Conservation (phyloP, 2,888 invertebrate genomes). For the Tipula unca region DNA sequence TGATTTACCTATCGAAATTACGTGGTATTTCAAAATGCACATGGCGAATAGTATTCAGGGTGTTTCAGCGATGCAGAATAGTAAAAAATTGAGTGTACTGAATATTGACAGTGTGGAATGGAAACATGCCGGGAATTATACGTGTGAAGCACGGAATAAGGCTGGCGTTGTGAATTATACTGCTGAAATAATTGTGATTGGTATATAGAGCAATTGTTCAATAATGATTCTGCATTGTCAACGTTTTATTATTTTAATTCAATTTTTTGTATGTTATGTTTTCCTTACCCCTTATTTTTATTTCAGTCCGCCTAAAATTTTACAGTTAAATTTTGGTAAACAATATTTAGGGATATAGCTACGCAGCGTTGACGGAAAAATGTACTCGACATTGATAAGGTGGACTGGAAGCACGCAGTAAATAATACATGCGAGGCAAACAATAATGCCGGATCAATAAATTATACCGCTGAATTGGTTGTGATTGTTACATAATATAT, state of each 20-base stretch:
- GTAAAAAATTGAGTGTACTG: slow-evolving; percentile 52
- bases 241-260: background rate
- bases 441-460: slow-evolving; percentile 61
- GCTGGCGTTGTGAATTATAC: slow-evolving; percentile 57
- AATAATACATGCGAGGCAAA: slow-evolving; percentile 66
- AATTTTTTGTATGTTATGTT: slow-evolving; percentile 23
- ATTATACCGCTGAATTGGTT: slow-evolving; percentile 57
- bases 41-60: slow-evolving; percentile 37
- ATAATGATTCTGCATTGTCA: background rate
- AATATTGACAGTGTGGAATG: slow-evolving; percentile 54
- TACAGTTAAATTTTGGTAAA: slow-evolving; percentile 59
- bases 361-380: slow-evolving; percentile 50
- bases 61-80: slow-evolving; percentile 44
- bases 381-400: slow-evolving; percentile 60
- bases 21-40: slow-evolving; percentile 58
- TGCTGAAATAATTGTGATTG: slow-evolving; percentile 56
- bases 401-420: slow-evolving; percentile 59
- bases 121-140: slow-evolving; percentile 59
- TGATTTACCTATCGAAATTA: slow-evolving; percentile 61
- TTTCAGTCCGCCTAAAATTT: slow-evolving; percentile 55
- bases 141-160: slow-evolving; percentile 55
- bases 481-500: slow-evolving; percentile 58
- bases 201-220: slow-evolving; percentile 43
- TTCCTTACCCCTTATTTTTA: background rate
- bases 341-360: slow-evolving; percentile 40